Percentiles rank a stretch among this genome's conserved stretches.
These are phyloP conservation scores for Camelus bactrianus DNA, from an alignment of 2,113 vertebrate genomes.

Conservation along the genomic window DNA sequence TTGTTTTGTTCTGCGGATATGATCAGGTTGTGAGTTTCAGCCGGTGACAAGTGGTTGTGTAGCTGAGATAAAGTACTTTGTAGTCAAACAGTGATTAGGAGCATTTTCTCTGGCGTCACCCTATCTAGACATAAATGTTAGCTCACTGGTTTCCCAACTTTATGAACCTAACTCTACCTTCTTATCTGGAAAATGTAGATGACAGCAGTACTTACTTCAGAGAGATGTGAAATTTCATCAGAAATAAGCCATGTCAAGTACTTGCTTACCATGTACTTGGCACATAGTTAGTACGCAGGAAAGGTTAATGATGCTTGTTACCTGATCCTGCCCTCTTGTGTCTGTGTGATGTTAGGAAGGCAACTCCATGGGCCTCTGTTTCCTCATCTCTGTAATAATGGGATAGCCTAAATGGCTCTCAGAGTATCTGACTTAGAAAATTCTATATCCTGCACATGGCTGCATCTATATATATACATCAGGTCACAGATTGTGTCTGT, in stretches of 20 bases:
- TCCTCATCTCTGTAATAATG: neutral
- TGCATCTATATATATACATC: neutral
- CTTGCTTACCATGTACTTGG: neutral
- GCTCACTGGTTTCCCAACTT: neutral
- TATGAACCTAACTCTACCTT: neutral
- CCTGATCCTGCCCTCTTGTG: neutral
- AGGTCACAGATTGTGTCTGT: neutral
- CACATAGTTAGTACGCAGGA: neutral
- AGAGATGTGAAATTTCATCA: neutral
- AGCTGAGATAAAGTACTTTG: neutral
- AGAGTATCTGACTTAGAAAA: neutral
- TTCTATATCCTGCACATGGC: neutral
- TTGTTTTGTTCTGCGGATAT: neutral
- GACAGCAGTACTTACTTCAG: neutral
- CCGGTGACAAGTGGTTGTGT: neutral
- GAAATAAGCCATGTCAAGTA: neutral
- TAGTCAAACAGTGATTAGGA: neutral
- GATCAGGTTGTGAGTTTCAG: neutral
- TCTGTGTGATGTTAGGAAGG: neutral
- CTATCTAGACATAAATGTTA: neutral
- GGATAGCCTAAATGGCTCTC: neutral
- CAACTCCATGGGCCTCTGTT: neutral
- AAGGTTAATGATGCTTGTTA: neutral
- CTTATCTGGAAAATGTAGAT: neutral
- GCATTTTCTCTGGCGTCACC: neutral